A percentile compares a stretch with the other conserved stretches of the same genome.
Evolutionary conservation across 2,113 vertebrate species (phyloP).

Genomic region (Lepidothrix coronata): DNA sequence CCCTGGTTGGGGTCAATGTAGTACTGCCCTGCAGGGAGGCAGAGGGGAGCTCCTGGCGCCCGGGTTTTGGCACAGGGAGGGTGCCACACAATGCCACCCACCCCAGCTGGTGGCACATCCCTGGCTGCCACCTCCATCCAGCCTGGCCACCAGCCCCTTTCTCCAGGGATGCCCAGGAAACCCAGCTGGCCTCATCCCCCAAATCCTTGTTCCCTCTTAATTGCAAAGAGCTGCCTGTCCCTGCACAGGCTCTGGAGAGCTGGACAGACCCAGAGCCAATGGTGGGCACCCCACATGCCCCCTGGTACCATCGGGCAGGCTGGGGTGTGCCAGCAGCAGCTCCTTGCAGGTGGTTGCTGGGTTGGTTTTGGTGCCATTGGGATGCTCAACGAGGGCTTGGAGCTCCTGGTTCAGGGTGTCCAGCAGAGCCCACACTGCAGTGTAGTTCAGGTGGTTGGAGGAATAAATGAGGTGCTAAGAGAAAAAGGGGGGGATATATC

Average conservation of each 20-base stretch:
- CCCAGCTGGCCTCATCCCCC: neutral
- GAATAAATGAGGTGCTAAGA: conserved; percentile 77
- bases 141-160: rapidly evolving
- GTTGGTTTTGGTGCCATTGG: conserved; percentile 80
- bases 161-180: neutral
- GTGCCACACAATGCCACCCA: rapidly evolving
- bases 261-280: neutral
- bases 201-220: neutral
- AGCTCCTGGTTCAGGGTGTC: conserved; percentile 78
- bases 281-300: neutral
- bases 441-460: conserved; percentile 76
- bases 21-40: conserved; percentile 79
- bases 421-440: conserved; percentile 75
- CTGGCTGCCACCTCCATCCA: neutral
- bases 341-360: conserved; percentile 87
- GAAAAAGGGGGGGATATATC: neutral
- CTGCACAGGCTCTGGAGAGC: neutral
- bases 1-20: conserved; percentile 94
- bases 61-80: rapidly evolving
- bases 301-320: conserved; percentile 77
- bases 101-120: neutral
- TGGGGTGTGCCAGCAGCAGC: conserved; percentile 83
- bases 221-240: neutral
- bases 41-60: neutral
- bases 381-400: conserved; percentile 74